These are phyloP conservation scores for Matsumyia berberina DNA, from an alignment of 2,888 invertebrate genomes.

Conservation along the genomic window DNA sequence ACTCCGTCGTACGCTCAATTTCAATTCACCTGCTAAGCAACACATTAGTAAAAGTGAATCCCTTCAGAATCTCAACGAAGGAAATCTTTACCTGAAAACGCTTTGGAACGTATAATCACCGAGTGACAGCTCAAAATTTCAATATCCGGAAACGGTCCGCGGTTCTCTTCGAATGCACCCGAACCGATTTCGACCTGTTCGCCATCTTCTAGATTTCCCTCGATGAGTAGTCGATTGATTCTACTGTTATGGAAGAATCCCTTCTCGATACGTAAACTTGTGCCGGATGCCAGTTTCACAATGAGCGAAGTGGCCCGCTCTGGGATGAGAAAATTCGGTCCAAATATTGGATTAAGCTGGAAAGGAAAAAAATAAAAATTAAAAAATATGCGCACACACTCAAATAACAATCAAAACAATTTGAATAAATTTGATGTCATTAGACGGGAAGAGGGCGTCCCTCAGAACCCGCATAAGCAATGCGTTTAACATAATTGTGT, in stretches of 20 bases:
- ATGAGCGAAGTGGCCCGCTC: constrained; percentile 78
- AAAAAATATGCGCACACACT: constrained; percentile 9
- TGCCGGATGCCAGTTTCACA: constrained; percentile 79
- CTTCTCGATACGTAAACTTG: constrained; percentile 79
- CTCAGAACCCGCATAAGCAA: constrained; percentile 60
- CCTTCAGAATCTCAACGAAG: background rate
- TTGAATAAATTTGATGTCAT: constrained; percentile 56
- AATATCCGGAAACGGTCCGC: constrained; percentile 82
- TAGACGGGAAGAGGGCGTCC: constrained; percentile 35
- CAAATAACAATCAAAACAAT: constrained; percentile 50
- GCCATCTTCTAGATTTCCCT: constrained; percentile 78
- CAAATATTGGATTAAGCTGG: constrained; percentile 80
- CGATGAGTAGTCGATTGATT: constrained; percentile 81
- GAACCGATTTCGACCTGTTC: constrained; percentile 82
- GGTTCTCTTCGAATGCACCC: constrained; percentile 81
- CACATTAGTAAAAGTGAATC: constrained; percentile 35
- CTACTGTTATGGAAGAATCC: constrained; percentile 80
- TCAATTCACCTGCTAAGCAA: constrained; percentile 80
- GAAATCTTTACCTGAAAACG: constrained; percentile 81
- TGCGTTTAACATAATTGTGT: constrained; percentile 69
- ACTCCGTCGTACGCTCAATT: constrained; percentile 80
- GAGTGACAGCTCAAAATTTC: constrained; percentile 79
- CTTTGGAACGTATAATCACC: constrained; percentile 80
- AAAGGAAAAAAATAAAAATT: too few species aligned
- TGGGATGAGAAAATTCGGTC: constrained; percentile 80